Conservation (phyloP, 2,797 vertebrate genomes). For the Huso huso region DNA sequence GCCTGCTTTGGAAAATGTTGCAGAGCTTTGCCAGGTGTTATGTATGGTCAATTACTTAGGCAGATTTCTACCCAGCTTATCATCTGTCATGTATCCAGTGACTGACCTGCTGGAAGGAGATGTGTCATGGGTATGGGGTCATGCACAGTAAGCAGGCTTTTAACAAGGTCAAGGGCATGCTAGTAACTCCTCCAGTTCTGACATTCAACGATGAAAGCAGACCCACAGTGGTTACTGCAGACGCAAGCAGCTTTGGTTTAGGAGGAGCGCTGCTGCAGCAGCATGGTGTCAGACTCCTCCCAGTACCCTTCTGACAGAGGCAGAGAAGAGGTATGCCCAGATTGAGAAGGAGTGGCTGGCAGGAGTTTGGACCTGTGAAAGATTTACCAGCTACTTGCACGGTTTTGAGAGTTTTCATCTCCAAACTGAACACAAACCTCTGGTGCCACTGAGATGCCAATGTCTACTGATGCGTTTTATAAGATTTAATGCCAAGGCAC, state of each 20-base stretch:
- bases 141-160: slow-evolving; percentile 8
- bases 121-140: not conserved
- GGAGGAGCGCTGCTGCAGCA: slow-evolving; percentile 37
- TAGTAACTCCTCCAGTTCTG: not conserved
- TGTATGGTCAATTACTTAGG: slow-evolving; percentile 11
- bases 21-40: slow-evolving; percentile 6
- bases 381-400: slow-evolving; percentile 1
- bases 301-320: slow-evolving; percentile 25
- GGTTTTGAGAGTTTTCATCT: not conserved
- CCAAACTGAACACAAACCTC: slow-evolving; percentile 11
- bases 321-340: slow-evolving; percentile 9
- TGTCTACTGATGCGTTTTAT: slow-evolving; percentile 5
- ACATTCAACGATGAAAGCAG: slow-evolving; percentile 33
- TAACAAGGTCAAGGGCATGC: not conserved
- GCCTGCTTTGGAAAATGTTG: slow-evolving; percentile 2
- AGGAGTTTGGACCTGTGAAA: not conserved
- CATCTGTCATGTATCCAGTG: slow-evolving; percentile 4
- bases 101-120: slow-evolving; percentile 14
- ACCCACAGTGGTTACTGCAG: slow-evolving; percentile 41
- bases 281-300: slow-evolving; percentile 37
- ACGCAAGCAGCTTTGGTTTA: slow-evolving; percentile 38
- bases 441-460: slow-evolving; percentile 6
- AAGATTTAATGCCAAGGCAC: not conserved
- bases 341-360: slow-evolving; percentile 1
- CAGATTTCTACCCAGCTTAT: slow-evolving; percentile 3